Evolutionary conservation across 2,888 invertebrate species (phyloP).

Genomic region (Colletes collaris): DNA sequence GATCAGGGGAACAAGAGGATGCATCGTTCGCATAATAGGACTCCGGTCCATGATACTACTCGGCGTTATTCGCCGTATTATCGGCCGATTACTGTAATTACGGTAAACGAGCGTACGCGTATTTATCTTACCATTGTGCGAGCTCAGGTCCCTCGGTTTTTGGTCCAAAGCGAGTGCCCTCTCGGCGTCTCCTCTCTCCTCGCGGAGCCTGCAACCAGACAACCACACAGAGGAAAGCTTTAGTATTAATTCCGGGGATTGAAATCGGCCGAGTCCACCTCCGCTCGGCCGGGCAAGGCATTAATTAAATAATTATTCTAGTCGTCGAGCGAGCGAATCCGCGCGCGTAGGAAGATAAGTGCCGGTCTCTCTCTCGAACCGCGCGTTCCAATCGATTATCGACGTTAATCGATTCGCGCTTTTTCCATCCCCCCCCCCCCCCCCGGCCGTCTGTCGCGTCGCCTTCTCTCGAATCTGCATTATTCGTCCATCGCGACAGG

Average conservation of each 20-base stretch:
- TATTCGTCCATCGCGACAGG: too few species aligned
- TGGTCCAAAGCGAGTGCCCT: conserved; percentile 91
- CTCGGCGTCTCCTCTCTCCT: conserved; percentile 93
- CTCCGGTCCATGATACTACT: conserved; percentile 32
- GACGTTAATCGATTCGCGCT: conserved; percentile 59
- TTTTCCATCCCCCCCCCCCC: conserved; percentile 2
- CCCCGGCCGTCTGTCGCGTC: not conserved
- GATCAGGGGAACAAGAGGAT: conserved; percentile 16
- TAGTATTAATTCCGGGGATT: conserved; percentile 67
- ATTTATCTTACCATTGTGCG: conserved; percentile 90
- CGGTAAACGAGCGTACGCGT: conserved; percentile 54
- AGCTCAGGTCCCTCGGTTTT: conserved; percentile 93
- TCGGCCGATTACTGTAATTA: conserved; percentile 59
- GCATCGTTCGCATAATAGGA: conserved; percentile 29
- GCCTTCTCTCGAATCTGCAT: too few species aligned
- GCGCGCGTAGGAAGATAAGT: conserved; percentile 79
- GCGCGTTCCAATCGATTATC: conserved; percentile 45
- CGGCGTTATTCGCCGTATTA: conserved; percentile 59
- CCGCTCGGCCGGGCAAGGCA: conserved; percentile 65
- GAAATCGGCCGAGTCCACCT: conserved; percentile 68
- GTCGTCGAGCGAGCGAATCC: conserved; percentile 63
- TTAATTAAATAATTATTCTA: conserved; percentile 81
- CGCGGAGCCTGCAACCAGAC: conserved; percentile 90
- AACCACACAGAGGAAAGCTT: conserved; percentile 69
- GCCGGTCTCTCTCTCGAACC: conserved; percentile 62